Evolutionary conservation across 2,113 vertebrate genomes (phyloP).

Genomic region (Clarias batrachus): DNA sequence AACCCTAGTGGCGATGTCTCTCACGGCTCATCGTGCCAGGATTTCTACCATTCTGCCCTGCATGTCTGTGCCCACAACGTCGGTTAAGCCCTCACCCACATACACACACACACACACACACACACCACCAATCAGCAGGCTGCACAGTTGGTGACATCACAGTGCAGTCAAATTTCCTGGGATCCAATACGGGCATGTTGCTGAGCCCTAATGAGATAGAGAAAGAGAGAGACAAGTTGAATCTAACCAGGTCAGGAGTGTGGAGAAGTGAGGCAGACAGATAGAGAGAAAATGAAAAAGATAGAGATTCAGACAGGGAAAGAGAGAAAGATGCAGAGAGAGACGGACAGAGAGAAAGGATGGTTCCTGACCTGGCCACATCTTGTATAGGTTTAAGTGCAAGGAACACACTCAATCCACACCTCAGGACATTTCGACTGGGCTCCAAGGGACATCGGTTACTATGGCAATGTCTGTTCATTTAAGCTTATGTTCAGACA

Average conservation of each 20-base stretch:
- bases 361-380: slow-evolving; percentile 8
- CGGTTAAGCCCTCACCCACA: slow-evolving; percentile 43
- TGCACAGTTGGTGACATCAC: slow-evolving; percentile 66
- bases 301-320: neutral
- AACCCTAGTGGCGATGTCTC: slow-evolving; percentile 63
- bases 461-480: slow-evolving; percentile 56
- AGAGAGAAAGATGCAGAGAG: neutral
- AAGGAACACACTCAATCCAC: slow-evolving; percentile 38
- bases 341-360: slow-evolving; percentile 1
- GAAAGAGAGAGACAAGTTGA: slow-evolving; percentile 48
- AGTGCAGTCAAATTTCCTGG: slow-evolving; percentile 69
- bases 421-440: slow-evolving; percentile 48
- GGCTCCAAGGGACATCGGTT: slow-evolving; percentile 53
- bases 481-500: slow-evolving; percentile 49
- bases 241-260: slow-evolving; percentile 34
- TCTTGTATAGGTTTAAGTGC: slow-evolving; percentile 38
- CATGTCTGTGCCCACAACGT: slow-evolving; percentile 53
- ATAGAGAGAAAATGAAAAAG: neutral
- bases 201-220: slow-evolving; percentile 59
- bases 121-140: slow-evolving; percentile 61
- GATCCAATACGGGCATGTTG: slow-evolving; percentile 71
- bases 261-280: slow-evolving; percentile 24
- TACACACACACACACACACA: slow-evolving; percentile 22
- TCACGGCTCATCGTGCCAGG: slow-evolving; percentile 65
- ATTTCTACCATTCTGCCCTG: slow-evolving; percentile 61